Conservation (phyloP, 2,797 vertebrate species). For the Echeneis naucrates region DNA sequence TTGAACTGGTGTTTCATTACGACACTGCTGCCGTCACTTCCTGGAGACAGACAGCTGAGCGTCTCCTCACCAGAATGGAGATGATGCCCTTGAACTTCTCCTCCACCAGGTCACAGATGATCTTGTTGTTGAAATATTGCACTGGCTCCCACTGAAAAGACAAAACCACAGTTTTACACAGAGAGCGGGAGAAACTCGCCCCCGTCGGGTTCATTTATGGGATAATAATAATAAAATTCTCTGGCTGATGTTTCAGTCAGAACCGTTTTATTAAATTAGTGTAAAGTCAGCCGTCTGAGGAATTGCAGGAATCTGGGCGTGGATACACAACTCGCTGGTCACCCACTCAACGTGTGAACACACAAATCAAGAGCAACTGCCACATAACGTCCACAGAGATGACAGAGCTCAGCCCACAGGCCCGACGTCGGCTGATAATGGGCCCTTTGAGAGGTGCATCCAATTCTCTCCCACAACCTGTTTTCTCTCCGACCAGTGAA, state of each 20-base stretch:
- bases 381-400: constrained; percentile 62
- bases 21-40: background rate
- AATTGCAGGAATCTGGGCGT: constrained; percentile 69
- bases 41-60: background rate
- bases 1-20: background rate
- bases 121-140: constrained; percentile 99
- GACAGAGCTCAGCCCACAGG: constrained; percentile 51
- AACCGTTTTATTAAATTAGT: background rate
- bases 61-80: constrained; percentile 91
- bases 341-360: constrained; percentile 46
- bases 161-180: background rate
- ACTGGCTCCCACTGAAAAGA: constrained; percentile 94
- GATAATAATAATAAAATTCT: background rate
- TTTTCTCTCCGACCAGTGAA: constrained; percentile 45
- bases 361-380: constrained; percentile 31
- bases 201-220: rapidly evolving
- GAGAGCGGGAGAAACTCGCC: background rate
- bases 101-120: constrained; percentile 98
- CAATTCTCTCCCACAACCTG: constrained; percentile 69
- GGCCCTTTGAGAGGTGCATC: constrained; percentile 69
- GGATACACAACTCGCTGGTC: constrained; percentile 11
- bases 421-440: constrained; percentile 62
- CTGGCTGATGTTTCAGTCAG: background rate
- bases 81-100: constrained; percentile 99
- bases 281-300: constrained; percentile 43